Percentiles rank a stretch among this genome's conserved stretches.
Evolutionary conservation across 2,888 invertebrate species (phyloP).

Genomic region (Saturnia japonica): DNA sequence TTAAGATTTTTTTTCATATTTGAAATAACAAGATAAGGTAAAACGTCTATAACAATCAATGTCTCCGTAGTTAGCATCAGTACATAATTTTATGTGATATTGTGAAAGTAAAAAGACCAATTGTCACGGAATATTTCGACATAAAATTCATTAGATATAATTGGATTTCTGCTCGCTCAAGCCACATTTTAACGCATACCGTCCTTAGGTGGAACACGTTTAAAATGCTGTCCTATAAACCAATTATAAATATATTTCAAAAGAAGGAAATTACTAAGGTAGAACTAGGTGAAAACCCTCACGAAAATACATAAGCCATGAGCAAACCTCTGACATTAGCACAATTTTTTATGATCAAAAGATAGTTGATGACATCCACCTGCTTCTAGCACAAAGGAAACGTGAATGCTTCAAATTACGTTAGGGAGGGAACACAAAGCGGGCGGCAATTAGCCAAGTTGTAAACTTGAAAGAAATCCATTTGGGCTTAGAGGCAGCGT

Average conservation of each 20-base stretch:
- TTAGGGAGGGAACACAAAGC: constrained; percentile 30
- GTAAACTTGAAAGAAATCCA: constrained; percentile 56
- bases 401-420: constrained; percentile 37
- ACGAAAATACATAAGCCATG: not conserved
- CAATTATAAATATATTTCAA: no score
- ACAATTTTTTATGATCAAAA: constrained; percentile 17
- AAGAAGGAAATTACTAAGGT: not conserved
- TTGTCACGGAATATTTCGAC: not conserved
- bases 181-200: no score
- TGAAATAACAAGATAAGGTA: not conserved
- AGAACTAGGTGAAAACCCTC: not conserved
- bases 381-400: constrained; percentile 18
- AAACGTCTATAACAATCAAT: no score
- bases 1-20: not conserved
- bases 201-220: no score
- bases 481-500: constrained; percentile 37
- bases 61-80: not conserved
- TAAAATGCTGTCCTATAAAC: not conserved
- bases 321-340: constrained; percentile 3
- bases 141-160: not conserved
- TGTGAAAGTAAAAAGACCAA: not conserved
- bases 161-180: no score
- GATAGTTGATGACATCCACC: constrained; percentile 14
- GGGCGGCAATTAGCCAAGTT: constrained; percentile 49
- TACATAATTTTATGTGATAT: not conserved